Conservation (phyloP, 2,888 invertebrate genomes). For the Meghimatium bilineatum region DNA sequence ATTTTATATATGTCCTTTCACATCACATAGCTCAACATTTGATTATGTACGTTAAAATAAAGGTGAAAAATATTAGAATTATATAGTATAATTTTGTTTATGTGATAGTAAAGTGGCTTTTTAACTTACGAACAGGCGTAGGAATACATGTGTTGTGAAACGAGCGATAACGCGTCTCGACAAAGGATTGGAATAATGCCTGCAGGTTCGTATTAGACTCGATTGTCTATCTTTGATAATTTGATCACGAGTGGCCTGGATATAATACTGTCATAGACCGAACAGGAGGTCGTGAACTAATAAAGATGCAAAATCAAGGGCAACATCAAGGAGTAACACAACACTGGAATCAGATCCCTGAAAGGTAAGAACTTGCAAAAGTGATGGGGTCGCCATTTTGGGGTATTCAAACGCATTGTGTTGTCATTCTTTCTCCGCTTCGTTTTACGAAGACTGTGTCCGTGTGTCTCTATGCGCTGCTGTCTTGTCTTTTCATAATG, state of each 20-base stretch:
- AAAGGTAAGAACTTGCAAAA: constrained; percentile 50
- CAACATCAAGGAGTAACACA: constrained; percentile 48
- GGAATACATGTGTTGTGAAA: constrained; percentile 45
- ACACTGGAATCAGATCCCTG: constrained; percentile 48
- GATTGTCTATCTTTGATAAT: constrained; percentile 45
- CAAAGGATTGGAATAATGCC: constrained; percentile 37
- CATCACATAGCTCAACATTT: too few relatives aligned
- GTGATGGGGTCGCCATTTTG: constrained; percentile 49
- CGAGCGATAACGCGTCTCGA: constrained; percentile 33
- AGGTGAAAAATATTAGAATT: too few relatives aligned
- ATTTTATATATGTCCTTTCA: too few relatives aligned
- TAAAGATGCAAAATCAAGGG: constrained; percentile 51
- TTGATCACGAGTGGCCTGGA: constrained; percentile 42
- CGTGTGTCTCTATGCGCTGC: background rate
- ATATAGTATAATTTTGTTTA: too few relatives aligned
- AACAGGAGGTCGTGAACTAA: constrained; percentile 21
- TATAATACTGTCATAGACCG: constrained; percentile 28
- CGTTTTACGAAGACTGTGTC: background rate
- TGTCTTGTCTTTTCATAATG: too few relatives aligned
- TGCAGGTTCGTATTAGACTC: constrained; percentile 32
- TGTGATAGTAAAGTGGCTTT: too few relatives aligned
- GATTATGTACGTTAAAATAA: too few relatives aligned
- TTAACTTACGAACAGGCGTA: constrained; percentile 6
- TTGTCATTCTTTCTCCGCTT: constrained; percentile 38
- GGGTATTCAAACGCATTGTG: constrained; percentile 45